Evolutionary conservation across 2,113 vertebrate species (phyloP).

Genomic region (Neogale vison): DNA sequence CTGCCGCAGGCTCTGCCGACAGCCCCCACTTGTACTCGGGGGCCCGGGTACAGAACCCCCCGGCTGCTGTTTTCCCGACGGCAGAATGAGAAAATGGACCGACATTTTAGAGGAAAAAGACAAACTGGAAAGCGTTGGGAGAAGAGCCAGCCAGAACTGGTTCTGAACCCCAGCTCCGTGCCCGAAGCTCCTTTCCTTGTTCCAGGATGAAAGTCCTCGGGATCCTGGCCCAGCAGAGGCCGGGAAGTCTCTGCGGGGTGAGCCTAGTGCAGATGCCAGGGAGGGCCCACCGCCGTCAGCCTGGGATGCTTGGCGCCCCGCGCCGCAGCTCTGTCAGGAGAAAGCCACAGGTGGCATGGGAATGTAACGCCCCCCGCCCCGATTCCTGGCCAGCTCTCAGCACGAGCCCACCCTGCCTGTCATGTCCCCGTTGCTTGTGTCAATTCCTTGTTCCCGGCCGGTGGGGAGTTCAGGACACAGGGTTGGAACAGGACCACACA

Average conservation of each 20-base stretch:
- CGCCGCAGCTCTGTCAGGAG: not conserved
- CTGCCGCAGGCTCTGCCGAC: fast-evolving
- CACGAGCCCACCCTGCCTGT: not conserved
- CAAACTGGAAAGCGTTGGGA: not conserved
- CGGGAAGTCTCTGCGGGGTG: not conserved
- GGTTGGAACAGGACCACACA: fast-evolving
- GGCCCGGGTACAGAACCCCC: fast-evolving
- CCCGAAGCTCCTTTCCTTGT: not conserved
- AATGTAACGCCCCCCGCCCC: fast-evolving
- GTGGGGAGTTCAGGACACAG: fast-evolving
- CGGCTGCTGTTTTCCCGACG: not conserved
- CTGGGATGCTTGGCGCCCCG: not conserved
- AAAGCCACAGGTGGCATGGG: fast-evolving
- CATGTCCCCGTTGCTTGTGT: not conserved
- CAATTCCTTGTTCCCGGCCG: not conserved
- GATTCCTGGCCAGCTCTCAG: fast-evolving
- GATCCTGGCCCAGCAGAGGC: not conserved
- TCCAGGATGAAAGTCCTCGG: not conserved
- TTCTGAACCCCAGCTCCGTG: not conserved
- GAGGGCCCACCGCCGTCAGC: fast-evolving
- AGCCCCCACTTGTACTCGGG: fast-evolving
- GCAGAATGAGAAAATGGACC: not conserved
- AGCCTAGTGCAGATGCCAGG: fast-evolving
- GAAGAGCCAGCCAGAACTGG: not conserved
- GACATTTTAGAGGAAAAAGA: not conserved